Percentiles rank a stretch among this genome's conserved stretches.
Conservation (phyloP, 1,140 invertebrate species). For the Tetragonula clypearis region DNA sequence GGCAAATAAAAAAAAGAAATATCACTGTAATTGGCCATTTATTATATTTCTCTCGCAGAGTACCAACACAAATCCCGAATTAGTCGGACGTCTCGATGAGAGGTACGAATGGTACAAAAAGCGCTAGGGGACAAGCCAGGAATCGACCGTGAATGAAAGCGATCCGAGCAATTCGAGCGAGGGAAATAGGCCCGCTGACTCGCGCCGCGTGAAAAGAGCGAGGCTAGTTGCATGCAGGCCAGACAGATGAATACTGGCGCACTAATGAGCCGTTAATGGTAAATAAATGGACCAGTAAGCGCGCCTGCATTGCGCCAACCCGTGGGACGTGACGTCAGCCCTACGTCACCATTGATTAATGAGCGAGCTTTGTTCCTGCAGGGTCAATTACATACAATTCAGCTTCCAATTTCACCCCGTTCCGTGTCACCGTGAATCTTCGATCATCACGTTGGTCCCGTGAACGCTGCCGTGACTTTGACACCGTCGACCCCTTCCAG, state of each 20-base stretch:
- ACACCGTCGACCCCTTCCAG: neutral
- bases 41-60: too few relatives aligned
- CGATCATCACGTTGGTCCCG: conserved; percentile 3
- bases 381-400: conserved; percentile 68
- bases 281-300: conserved; percentile 75
- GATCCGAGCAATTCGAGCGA: conserved; percentile 4
- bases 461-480: conserved; percentile 4
- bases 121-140: neutral
- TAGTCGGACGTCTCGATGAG: neutral
- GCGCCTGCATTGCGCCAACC: conserved; percentile 67
- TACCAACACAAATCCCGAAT: too few relatives aligned
- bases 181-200: conserved; percentile 29
- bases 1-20: too few relatives aligned
- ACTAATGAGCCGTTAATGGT: conserved; percentile 79
- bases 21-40: too few relatives aligned
- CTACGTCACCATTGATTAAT: conserved; percentile 77
- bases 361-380: conserved; percentile 71
- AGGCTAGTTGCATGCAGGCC: conserved; percentile 36
- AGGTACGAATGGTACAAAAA: neutral
- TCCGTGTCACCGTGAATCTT: conserved; percentile 47
- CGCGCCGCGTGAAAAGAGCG: conserved; percentile 48
- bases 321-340: conserved; percentile 70
- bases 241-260: conserved; percentile 58
- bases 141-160: conserved; percentile 18
- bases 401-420: conserved; percentile 41